A percentile compares a stretch with the other conserved stretches of the same genome.
These are phyloP conservation scores for Subacronicta megacephala DNA, from an alignment of 2,888 invertebrate genomes.

Conservation along the genomic window DNA sequence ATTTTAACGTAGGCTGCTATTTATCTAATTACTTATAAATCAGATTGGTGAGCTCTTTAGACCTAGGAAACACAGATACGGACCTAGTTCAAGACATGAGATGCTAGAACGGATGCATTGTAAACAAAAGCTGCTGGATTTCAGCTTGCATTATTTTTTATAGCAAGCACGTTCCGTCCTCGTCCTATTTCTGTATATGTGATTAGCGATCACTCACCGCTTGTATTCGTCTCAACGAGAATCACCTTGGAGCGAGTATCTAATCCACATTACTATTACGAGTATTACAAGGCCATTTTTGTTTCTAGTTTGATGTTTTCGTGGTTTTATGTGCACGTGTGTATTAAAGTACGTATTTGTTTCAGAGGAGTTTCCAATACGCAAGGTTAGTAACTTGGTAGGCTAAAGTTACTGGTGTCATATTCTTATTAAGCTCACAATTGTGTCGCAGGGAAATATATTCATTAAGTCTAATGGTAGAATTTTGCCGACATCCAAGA, in stretches of 20 bases:
- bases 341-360: too few species aligned
- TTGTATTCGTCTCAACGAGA: conserved; percentile 33
- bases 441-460: too few species aligned
- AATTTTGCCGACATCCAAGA: too few species aligned
- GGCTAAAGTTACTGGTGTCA: too few species aligned
- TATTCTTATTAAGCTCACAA: too few species aligned
- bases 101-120: conserved; percentile 5
- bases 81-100: conserved; percentile 1
- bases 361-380: too few species aligned
- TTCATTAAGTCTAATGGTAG: too few species aligned
- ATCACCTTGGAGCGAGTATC: conserved; percentile 38
- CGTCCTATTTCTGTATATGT: conserved; percentile 29
- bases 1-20: too few species aligned
- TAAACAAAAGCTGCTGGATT: conserved; percentile 21
- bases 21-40: background rate
- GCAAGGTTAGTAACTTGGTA: too few species aligned
- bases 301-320: too few species aligned
- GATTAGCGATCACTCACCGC: conserved; percentile 35
- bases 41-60: conserved; percentile 8
- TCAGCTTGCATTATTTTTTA: conserved; percentile 11
- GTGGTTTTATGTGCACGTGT: too few species aligned
- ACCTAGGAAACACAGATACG: background rate
- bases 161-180: conserved; percentile 12
- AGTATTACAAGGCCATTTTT: conserved; percentile 7
- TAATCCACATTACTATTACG: conserved; percentile 16